These are phyloP conservation scores for Lycodopsis pacificus DNA, from an alignment of 2,797 vertebrate species.

Conservation along the genomic window DNA sequence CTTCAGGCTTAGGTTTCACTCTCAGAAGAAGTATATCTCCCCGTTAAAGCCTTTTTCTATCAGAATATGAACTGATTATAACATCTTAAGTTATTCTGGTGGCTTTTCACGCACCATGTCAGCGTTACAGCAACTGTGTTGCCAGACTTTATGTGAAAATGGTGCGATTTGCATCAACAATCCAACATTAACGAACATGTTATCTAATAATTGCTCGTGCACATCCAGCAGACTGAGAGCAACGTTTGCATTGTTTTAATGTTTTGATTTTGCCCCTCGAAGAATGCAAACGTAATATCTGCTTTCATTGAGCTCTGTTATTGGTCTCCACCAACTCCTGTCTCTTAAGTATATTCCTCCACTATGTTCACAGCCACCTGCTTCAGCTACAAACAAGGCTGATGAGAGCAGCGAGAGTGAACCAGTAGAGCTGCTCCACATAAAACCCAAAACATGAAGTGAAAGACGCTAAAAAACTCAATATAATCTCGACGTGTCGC, in stretches of 20 bases:
- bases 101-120: background rate
- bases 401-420: background rate
- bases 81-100: background rate
- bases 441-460: background rate
- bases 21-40: background rate
- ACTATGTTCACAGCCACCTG: background rate
- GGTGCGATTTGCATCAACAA: background rate
- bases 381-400: background rate
- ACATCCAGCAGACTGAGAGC: background rate
- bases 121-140: background rate
- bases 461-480: background rate
- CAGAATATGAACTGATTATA: background rate
- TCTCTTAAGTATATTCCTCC: background rate
- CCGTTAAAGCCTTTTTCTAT: conserved; percentile 1
- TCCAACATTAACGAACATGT: background rate
- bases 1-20: conserved; percentile 18
- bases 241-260: background rate
- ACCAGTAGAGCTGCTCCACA: background rate
- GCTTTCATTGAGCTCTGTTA: background rate
- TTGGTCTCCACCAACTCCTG: background rate
- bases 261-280: background rate
- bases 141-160: background rate
- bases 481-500: background rate
- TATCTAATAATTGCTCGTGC: background rate
- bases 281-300: background rate